These are phyloP conservation scores for Magallana gigas DNA, from an alignment of 1,140 invertebrate genomes.

Conservation along the genomic window DNA sequence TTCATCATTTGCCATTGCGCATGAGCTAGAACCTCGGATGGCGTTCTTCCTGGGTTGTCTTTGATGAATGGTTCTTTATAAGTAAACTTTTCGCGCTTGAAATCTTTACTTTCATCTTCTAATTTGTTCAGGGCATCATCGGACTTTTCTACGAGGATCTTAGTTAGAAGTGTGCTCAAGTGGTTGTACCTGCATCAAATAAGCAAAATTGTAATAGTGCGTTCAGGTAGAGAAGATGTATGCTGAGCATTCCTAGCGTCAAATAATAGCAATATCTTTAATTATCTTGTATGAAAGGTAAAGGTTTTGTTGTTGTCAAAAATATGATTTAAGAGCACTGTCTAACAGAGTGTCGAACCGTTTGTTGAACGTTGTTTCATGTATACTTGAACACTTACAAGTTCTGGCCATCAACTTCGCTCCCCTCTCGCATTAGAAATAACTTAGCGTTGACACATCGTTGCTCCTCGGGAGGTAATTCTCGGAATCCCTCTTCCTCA, in stretches of 20 bases:
- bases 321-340: too few relatives aligned
- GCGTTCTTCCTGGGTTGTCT: constrained; percentile 19
- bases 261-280: too few relatives aligned
- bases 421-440: constrained; percentile 45
- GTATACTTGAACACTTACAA: constrained; percentile 46
- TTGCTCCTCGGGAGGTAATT: constrained; percentile 44
- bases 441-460: constrained; percentile 58
- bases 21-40: constrained; percentile 30
- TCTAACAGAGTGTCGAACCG: too few relatives aligned
- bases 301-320: too few relatives aligned
- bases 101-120: constrained; percentile 45
- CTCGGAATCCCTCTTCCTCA: constrained; percentile 43
- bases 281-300: too few relatives aligned
- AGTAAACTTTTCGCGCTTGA: constrained; percentile 51
- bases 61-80: constrained; percentile 40
- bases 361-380: too few relatives aligned
- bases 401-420: constrained; percentile 31
- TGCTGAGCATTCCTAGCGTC: too few relatives aligned
- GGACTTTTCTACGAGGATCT: constrained; percentile 37
- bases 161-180: constrained; percentile 51
- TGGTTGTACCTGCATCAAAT: constrained; percentile 54
- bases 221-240: too few relatives aligned
- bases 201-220: too few relatives aligned
- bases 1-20: constrained; percentile 56
- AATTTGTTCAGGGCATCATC: constrained; percentile 41